Conservation (phyloP, 2,888 invertebrate genomes). For the Leptarthrus brevirostris region DNA sequence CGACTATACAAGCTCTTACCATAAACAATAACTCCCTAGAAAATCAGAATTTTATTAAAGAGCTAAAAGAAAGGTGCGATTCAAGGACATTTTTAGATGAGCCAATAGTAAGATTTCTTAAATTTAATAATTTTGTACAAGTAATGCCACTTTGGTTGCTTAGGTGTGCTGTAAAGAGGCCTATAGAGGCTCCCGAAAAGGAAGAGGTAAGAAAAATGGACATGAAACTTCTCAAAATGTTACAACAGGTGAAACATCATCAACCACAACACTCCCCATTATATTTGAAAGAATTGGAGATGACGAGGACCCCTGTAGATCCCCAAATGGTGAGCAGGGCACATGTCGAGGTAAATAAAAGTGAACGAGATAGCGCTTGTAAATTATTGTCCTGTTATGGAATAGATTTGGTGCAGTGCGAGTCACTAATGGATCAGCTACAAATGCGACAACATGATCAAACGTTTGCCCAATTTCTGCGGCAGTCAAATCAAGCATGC, state of each 20-base stretch:
- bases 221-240: not conserved
- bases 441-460: conserved; percentile 57
- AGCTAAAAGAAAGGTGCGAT: conserved; percentile 62
- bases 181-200: conserved; percentile 51
- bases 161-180: conserved; percentile 54
- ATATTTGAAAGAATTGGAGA: conserved; percentile 11
- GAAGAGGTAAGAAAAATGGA: not conserved
- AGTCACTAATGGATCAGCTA: conserved; percentile 57
- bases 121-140: not conserved
- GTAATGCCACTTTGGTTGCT: too few species aligned
- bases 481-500: conserved; percentile 61
- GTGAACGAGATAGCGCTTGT: too few species aligned
- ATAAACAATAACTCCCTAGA: conserved; percentile 56
- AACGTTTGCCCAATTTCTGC: conserved; percentile 58
- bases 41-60: conserved; percentile 60
- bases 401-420: conserved; percentile 59
- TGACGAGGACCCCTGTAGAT: conserved; percentile 9
- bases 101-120: conserved; percentile 61
- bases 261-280: not conserved
- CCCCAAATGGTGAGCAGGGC: not conserved
- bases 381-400: too few species aligned
- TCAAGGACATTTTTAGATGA: conserved; percentile 61
- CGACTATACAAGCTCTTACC: conserved; percentile 61
- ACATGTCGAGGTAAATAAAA: conserved; percentile 17
- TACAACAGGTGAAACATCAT: not conserved